phyloP scores from a whole-genome alignment of 2,888 invertebrate species.

The Morpho deidamia region DNA sequence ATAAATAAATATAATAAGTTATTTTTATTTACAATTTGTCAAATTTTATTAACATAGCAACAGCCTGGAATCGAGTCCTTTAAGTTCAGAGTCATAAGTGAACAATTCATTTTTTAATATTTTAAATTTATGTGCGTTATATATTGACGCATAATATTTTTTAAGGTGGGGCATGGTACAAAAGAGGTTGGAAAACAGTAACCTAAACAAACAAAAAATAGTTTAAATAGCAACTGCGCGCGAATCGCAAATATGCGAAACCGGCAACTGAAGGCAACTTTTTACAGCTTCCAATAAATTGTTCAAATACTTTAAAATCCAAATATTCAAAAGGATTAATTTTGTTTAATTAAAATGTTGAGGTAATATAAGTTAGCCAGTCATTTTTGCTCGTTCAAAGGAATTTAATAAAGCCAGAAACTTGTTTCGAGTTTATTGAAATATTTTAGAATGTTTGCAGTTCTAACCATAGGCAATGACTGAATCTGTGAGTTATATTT shows the following conservation, averaged over 20 bases:
- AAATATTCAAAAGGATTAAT: conserved; percentile 36
- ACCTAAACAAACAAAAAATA: no score
- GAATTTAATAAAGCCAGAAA: conserved; percentile 33
- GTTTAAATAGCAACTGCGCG: not conserved
- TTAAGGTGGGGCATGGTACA: not conserved
- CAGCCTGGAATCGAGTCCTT: no score
- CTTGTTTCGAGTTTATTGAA: conserved; percentile 25
- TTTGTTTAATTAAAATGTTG: conserved; percentile 41
- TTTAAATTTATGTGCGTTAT: no score
- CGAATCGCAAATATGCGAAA: conserved; percentile 29
- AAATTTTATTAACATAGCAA: no score
- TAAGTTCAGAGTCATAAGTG: no score
- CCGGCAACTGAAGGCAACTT: conserved; percentile 30
- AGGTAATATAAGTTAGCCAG: conserved; percentile 29
- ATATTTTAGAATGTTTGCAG: conserved; percentile 23
- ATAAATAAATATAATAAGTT: no score
- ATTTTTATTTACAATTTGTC: no score
- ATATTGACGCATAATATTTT: no score
- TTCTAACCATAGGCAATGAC: not conserved
- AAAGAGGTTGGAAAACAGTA: no score
- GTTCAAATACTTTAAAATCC: conserved; percentile 33
- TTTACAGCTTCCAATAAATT: conserved; percentile 37
- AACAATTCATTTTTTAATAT: no score
- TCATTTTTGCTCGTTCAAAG: conserved; percentile 31
- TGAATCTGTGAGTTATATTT: no score